Evolutionary conservation across 2,797 vertebrate species (phyloP).

Genomic region (Phataginus tricuspis): DNA sequence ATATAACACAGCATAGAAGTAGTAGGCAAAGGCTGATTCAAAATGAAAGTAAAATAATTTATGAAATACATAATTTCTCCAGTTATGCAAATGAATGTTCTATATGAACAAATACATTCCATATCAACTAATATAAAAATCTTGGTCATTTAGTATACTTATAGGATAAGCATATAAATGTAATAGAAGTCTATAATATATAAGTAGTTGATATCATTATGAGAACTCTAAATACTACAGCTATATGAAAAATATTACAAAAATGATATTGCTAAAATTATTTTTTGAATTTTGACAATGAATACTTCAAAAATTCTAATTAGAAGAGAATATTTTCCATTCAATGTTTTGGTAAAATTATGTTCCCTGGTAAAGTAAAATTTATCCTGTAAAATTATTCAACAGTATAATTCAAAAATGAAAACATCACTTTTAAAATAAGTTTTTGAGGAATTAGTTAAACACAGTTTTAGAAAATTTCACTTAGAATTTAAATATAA

Average conservation of each 20-base stretch:
- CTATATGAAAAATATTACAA: neutral
- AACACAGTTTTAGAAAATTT: neutral
- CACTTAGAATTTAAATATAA: conserved; percentile 46
- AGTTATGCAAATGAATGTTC: neutral
- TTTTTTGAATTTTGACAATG: neutral
- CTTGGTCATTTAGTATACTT: neutral
- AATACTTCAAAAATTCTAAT: neutral
- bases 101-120: neutral
- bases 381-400: neutral
- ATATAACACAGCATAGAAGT: neutral
- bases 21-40: neutral
- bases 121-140: neutral
- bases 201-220: neutral
- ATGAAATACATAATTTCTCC: neutral
- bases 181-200: neutral
- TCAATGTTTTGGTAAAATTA: neutral
- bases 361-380: neutral
- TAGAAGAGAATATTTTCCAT: neutral
- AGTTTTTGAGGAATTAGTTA: neutral
- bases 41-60: neutral
- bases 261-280: neutral
- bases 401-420: neutral
- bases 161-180: neutral
- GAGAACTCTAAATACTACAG: neutral
- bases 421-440: neutral